These are phyloP conservation scores for Drosophila kepulauana DNA, from an alignment of 1,140 invertebrate species.

Conservation along the genomic window DNA sequence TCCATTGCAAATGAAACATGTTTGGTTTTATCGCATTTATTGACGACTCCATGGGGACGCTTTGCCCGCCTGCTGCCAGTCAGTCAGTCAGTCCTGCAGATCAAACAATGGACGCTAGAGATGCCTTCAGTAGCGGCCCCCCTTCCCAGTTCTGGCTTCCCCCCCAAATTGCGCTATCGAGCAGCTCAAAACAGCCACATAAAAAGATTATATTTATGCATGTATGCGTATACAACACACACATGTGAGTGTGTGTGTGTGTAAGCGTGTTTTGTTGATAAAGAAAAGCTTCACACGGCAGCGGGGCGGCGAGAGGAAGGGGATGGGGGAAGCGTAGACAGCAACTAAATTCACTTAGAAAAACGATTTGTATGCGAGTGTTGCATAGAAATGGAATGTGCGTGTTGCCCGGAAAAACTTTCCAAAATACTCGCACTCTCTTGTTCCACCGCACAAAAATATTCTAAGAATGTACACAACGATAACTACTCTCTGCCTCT, in stretches of 20 bases:
- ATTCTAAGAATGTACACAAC: conserved; percentile 11
- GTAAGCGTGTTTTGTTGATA: conserved; percentile 20
- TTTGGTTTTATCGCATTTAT: conserved; percentile 83
- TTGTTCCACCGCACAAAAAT: background rate
- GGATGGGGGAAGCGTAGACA: background rate
- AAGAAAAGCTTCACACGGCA: conserved; percentile 11
- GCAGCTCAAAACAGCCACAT: conserved; percentile 78
- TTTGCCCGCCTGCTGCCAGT: conserved; percentile 50
- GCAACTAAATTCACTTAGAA: conserved; percentile 76
- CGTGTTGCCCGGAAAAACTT: conserved; percentile 2
- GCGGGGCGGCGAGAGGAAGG: background rate
- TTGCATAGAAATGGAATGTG: conserved; percentile 43
- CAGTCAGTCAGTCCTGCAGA: conserved; percentile 55
- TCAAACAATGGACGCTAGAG: conserved; percentile 69
- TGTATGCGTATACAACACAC: conserved; percentile 29
- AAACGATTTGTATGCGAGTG: conserved; percentile 56
- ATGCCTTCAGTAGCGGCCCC: conserved; percentile 18
- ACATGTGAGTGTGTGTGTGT: conserved; percentile 3
- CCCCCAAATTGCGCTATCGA: conserved; percentile 70
- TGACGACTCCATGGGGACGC: conserved; percentile 78
- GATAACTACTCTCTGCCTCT: conserved; percentile 13
- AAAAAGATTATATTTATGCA: conserved; percentile 79
- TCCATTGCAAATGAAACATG: conserved; percentile 78
- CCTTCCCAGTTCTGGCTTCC: background rate
- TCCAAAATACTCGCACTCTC: conserved; percentile 4